These are phyloP conservation scores for Thyatira batis DNA, from an alignment of 2,888 invertebrate species.

Conservation along the genomic window DNA sequence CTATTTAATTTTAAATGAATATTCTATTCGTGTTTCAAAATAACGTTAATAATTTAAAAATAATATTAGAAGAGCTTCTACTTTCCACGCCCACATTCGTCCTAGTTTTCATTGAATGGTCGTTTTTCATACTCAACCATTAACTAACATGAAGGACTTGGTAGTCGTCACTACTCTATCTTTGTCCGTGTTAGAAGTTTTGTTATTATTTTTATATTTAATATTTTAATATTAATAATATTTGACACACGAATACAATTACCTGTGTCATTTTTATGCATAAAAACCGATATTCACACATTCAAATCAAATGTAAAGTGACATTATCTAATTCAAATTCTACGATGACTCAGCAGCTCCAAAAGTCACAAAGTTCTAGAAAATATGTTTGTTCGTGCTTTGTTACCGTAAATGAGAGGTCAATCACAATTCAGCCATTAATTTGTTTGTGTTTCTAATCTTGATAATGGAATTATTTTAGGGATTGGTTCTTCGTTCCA, in stretches of 20 bases:
- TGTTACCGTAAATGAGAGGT: neutral
- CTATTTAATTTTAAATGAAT: neutral
- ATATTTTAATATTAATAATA: too few species aligned
- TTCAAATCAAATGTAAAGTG: too few species aligned
- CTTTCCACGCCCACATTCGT: constrained; percentile 31
- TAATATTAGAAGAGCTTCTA: too few species aligned
- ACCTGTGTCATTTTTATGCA: too few species aligned
- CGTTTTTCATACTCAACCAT: constrained; percentile 33
- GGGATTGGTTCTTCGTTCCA: neutral
- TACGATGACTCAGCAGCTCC: too few species aligned
- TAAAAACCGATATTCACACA: too few species aligned
- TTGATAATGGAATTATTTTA: neutral
- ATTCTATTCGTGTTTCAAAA: too few species aligned
- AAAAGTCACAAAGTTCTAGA: too few species aligned
- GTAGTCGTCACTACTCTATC: constrained; percentile 17
- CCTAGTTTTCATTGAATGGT: constrained; percentile 39
- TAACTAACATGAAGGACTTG: constrained; percentile 35
- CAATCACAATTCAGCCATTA: neutral
- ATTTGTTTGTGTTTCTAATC: neutral
- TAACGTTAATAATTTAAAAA: too few species aligned
- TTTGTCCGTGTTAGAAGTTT: constrained; percentile 11
- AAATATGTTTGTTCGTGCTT: constrained; percentile 23
- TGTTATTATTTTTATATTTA: too few species aligned
- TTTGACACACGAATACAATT: too few species aligned
- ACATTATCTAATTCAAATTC: too few species aligned